Evolutionary conservation across 2,113 vertebrate genomes (phyloP).

Genomic region (Carassius auratus): DNA sequence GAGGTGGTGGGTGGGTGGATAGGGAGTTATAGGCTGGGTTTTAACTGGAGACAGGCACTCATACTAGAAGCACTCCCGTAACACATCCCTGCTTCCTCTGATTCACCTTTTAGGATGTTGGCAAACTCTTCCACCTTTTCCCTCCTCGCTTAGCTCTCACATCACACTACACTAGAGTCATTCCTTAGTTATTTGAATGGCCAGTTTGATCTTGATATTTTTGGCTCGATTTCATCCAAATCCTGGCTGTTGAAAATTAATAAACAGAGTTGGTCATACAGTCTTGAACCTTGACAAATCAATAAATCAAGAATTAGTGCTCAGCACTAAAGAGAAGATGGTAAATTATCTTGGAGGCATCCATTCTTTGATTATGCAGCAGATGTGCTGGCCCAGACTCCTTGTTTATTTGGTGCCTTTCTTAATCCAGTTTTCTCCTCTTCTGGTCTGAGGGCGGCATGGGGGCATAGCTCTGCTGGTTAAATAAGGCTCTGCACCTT

Average conservation of each 20-base stretch:
- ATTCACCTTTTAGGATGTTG: background rate
- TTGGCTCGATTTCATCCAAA: constrained; percentile 12
- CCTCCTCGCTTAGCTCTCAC: background rate
- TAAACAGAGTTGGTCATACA: background rate
- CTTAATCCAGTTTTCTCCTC: constrained; percentile 21
- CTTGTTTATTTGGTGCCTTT: constrained; percentile 52
- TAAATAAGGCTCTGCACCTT: constrained; percentile 53
- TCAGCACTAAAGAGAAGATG: constrained; percentile 15
- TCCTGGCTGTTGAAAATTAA: background rate
- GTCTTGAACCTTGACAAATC: constrained; percentile 50
- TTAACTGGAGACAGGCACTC: constrained; percentile 43
- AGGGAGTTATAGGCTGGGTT: constrained; percentile 54
- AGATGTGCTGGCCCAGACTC: constrained; percentile 32
- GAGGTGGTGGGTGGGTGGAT: constrained; percentile 31
- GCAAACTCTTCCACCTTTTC: constrained; percentile 5
- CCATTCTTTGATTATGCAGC: constrained; percentile 49
- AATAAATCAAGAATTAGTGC: background rate
- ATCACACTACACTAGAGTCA: background rate
- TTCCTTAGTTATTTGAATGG: constrained; percentile 19
- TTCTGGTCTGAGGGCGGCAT: constrained; percentile 34
- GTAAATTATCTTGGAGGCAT: constrained; percentile 39
- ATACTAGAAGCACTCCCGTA: background rate
- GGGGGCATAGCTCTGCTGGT: constrained; percentile 46
- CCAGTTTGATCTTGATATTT: constrained; percentile 26
- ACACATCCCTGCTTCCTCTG: constrained; percentile 1